Conservation (phyloP, 2,888 invertebrate species). For the Lathronympha strigana region DNA sequence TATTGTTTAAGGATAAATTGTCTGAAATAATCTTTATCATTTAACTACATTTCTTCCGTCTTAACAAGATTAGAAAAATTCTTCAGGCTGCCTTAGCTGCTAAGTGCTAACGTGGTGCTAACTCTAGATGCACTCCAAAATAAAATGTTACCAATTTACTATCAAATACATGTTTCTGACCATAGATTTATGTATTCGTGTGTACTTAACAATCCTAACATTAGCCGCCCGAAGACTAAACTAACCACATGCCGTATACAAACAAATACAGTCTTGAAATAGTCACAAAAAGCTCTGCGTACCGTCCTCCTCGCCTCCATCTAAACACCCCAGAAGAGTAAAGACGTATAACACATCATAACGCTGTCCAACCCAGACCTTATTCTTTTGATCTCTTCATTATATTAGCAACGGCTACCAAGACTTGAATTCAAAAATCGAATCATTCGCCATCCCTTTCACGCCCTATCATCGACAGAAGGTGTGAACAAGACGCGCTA, state of each 20-base stretch:
- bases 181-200: not conserved
- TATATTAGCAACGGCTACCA: slow-evolving; percentile 11
- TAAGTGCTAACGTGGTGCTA: too few species aligned
- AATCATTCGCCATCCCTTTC: not conserved
- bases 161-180: not conserved
- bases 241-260: slow-evolving; percentile 34
- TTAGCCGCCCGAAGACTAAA: slow-evolving; percentile 13
- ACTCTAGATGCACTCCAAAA: too few species aligned
- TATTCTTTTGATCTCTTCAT: not conserved
- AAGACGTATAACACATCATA: not conserved
- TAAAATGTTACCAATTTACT: too few species aligned
- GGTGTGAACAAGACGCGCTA: not conserved
- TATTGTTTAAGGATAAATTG: too few species aligned
- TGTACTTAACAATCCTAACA: not conserved
- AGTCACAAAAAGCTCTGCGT: slow-evolving; percentile 24
- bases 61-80: too few species aligned
- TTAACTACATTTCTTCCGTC: too few species aligned
- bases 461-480: too few species aligned
- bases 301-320: slow-evolving; percentile 7
- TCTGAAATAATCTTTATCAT: too few species aligned
- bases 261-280: slow-evolving; percentile 38
- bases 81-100: too few species aligned
- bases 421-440: slow-evolving; percentile 3
- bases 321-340: not conserved
- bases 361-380: not conserved